Conservation (phyloP, 2,797 vertebrate species). For the Ceryle rudis region DNA sequence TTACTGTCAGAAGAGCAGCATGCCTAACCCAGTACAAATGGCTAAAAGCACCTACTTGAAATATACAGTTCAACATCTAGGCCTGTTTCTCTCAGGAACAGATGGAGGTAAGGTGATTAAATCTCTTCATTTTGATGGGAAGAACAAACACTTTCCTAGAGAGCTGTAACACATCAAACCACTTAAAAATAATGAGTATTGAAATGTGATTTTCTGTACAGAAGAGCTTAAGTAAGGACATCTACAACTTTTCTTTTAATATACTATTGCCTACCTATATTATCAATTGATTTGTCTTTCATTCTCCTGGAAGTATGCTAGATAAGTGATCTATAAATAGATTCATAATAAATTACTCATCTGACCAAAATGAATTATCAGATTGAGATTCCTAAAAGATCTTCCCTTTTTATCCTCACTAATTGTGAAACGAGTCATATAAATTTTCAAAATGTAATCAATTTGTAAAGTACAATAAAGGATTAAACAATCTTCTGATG, state of each 20-base stretch:
- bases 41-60: neutral
- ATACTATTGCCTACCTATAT: conserved; percentile 24
- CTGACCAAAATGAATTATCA: conserved; percentile 43
- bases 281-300: conserved; percentile 41
- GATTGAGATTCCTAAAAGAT: conserved; percentile 26
- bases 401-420: neutral
- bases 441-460: conserved; percentile 5
- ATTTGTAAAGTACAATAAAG: neutral
- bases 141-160: conserved; percentile 37
- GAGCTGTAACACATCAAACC: neutral
- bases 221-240: neutral
- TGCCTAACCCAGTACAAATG: neutral
- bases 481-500: neutral
- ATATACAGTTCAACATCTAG: neutral
- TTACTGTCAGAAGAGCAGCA: neutral
- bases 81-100: neutral
- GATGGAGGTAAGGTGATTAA: conserved; percentile 45
- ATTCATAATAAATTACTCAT: conserved; percentile 44
- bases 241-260: conserved; percentile 20
- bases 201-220: neutral
- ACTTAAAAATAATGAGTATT: conserved; percentile 37
- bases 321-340: conserved; percentile 31
- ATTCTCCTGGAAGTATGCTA: conserved; percentile 32
- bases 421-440: conserved; percentile 3
- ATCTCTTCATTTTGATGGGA: conserved; percentile 41